Evolutionary conservation across 2,797 vertebrate species (phyloP), one percentile per base, ranked within the genome.

Genomic region (Sebastes baramenuke): DNA sequence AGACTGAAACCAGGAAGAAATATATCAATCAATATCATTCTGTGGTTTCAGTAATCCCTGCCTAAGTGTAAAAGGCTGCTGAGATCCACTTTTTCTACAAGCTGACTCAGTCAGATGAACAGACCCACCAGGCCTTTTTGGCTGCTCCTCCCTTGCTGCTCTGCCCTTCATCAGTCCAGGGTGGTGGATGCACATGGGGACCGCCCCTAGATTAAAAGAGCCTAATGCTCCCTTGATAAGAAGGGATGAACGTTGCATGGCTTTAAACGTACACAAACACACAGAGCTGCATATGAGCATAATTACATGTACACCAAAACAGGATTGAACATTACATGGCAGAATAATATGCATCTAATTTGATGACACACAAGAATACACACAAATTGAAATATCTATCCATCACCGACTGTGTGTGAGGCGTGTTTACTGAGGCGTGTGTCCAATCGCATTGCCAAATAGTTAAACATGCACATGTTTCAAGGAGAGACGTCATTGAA

Each of bases 151-250:
- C 69, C 49, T 59, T 8, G 36, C 72, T 34, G 73, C 56, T 73
- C 46, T 70, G 60, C 70, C 89, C 85, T 86, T 87, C 80, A 89
- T 93, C 78, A 82, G 67, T 67, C 29, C 65, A 32, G 80, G 78
- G 82, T 79, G 84, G 83, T 86, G 78, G 80, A 76, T 69, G 69
- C 89, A 88, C 81, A 83, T 85, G 75, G 72, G 89, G 93, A 95
- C 93, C 93, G 94, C 93, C 93, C 88, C 72, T 8, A 79, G 75
- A 89, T 88, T 84, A 83, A 91, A 89, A 75, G 75, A 86, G 52
- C 68, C 42, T 74, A 30, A 80, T 80, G 61, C 84, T 80, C 73
- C 77, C 89, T 91, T 88, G 77, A 91, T 90, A 72, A 88, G 75
- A 12, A 52, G 73, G 78, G 84, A 84, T 79, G 62, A 88, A 81